Evolutionary conservation across 2,797 vertebrate genomes (phyloP).

Genomic region (Acanthornis magna): DNA sequence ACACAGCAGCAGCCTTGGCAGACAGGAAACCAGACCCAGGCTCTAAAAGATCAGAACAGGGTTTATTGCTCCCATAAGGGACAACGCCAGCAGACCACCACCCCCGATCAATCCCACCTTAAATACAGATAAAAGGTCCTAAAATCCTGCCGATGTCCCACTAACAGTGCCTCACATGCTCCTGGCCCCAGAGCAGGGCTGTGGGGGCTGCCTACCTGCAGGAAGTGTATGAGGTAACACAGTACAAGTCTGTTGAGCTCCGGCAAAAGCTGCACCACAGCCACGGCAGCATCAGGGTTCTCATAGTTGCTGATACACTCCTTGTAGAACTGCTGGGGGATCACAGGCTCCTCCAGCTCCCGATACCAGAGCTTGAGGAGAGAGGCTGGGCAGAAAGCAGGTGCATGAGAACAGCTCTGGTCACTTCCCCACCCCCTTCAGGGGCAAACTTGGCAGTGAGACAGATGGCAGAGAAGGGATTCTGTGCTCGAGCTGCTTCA

Average conservation of each 20-base stretch:
- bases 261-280: conserved; percentile 86
- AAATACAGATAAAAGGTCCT: not conserved
- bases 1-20: not conserved
- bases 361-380: conserved; percentile 93
- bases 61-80: not conserved
- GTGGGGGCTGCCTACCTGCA: conserved; percentile 79
- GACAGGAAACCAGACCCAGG: not conserved
- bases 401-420: not conserved
- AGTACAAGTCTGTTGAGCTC: conserved; percentile 90
- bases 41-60: not conserved
- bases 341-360: conserved; percentile 90
- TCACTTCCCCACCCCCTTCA: not conserved
- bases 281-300: conserved; percentile 84
- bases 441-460: not conserved
- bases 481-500: not conserved
- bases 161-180: fast-evolving
- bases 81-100: not conserved
- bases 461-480: not conserved
- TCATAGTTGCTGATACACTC: conserved; percentile 90
- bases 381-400: conserved; percentile 76
- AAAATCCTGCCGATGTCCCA: not conserved
- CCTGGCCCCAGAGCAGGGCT: not conserved
- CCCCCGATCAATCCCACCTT: not conserved
- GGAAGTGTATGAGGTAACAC: conserved; percentile 92
- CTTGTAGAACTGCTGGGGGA: conserved; percentile 88